These are phyloP conservation scores for Macrosoma leucophasiata DNA, from an alignment of 2,888 invertebrate species.

Conservation along the genomic window DNA sequence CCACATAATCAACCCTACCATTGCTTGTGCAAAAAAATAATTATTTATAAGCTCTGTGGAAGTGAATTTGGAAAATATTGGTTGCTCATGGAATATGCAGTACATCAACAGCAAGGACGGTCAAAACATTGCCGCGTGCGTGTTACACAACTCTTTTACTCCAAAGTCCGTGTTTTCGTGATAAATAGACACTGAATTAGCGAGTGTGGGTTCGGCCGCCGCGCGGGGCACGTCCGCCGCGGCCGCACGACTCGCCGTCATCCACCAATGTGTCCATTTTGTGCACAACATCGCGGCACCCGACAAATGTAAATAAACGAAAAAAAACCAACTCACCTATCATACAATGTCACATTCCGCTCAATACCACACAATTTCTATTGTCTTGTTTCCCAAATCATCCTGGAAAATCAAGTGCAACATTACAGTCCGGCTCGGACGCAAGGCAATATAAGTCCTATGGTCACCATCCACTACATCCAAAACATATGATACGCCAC, in stretches of 20 bases:
- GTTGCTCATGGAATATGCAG: too few species aligned
- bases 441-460: conserved; percentile 73
- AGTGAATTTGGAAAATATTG: too few species aligned
- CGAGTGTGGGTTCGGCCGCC: conserved; percentile 36
- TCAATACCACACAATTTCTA: conserved; percentile 69
- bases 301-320: conserved; percentile 68
- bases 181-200: conserved; percentile 29
- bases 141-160: conserved; percentile 57
- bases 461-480: conserved; percentile 69
- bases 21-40: too few species aligned
- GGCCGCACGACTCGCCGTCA: conserved; percentile 49
- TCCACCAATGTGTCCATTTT: conserved; percentile 60
- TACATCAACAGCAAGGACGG: conserved; percentile 40
- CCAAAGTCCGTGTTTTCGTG: conserved; percentile 27
- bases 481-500: conserved; percentile 74
- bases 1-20: too few species aligned
- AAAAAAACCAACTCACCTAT: conserved; percentile 64
- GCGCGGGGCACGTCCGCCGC: conserved; percentile 40
- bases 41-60: too few species aligned
- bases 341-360: conserved; percentile 76
- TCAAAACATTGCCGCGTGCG: conserved; percentile 49
- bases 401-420: conserved; percentile 68
- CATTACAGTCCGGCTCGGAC: conserved; percentile 68
- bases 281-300: conserved; percentile 46
- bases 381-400: conserved; percentile 65